Evolutionary conservation across 2,797 vertebrate genomes (phyloP).

Genomic region (Trichosurus vulpecula): DNA sequence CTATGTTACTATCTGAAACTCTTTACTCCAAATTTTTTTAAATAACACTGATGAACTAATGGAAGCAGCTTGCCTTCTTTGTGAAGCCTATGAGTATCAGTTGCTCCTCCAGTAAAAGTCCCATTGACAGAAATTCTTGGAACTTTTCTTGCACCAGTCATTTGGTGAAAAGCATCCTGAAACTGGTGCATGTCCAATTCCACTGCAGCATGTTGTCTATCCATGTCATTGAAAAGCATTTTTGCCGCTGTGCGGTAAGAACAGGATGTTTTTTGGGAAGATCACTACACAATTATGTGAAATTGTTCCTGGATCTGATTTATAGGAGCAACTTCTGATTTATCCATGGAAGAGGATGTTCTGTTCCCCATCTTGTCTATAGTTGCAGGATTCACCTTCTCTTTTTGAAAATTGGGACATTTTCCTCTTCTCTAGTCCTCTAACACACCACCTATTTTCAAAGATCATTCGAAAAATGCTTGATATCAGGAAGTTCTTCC

Average conservation of each 20-base stretch:
- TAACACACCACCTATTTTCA: too few species aligned
- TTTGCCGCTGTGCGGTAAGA: conserved; percentile 96
- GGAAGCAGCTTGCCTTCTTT: conserved; percentile 92
- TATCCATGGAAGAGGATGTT: background rate
- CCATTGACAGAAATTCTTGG: conserved; percentile 96
- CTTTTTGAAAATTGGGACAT: too few species aligned
- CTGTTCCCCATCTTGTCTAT: conserved; percentile 85
- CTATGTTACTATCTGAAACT: conserved; percentile 26
- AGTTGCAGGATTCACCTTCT: too few species aligned
- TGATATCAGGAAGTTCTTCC: too few species aligned
- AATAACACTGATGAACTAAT: conserved; percentile 89
- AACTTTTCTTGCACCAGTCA: conserved; percentile 93
- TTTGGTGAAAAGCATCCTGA: conserved; percentile 90
- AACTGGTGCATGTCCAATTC: conserved; percentile 92
- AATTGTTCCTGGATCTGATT: conserved; percentile 91
- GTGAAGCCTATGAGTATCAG: conserved; percentile 91
- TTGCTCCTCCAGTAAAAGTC: conserved; percentile 93
- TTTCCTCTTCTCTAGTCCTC: too few species aligned
- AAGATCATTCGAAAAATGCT: too few species aligned
- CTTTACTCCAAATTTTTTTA: conserved; percentile 79
- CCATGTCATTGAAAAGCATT: conserved; percentile 92
- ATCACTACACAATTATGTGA: conserved; percentile 96
- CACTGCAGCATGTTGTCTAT: conserved; percentile 90
- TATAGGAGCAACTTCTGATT: conserved; percentile 54
- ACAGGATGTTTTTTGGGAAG: conserved; percentile 97